Evolutionary conservation across 2,113 vertebrate species (phyloP).

Genomic region (Mionectes macconnelli): DNA sequence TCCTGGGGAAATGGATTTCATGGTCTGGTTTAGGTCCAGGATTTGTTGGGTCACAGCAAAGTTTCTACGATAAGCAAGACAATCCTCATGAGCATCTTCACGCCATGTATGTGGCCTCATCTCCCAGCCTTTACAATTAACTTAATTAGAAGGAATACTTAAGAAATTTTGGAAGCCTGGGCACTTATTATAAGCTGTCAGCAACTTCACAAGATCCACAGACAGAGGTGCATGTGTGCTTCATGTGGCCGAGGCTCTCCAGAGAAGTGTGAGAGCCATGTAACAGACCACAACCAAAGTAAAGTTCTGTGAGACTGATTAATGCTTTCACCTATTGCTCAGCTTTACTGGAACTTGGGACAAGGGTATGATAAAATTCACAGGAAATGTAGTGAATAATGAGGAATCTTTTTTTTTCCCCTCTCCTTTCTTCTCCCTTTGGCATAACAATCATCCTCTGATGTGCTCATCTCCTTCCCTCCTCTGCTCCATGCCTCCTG

Average conservation of each 20-base stretch:
- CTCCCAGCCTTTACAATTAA: neutral
- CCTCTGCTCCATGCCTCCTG: neutral
- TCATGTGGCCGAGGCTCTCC: neutral
- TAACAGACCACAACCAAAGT: neutral
- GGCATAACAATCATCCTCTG: neutral
- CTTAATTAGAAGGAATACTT: neutral
- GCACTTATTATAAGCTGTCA: neutral
- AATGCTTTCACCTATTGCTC: neutral
- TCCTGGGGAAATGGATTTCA: neutral
- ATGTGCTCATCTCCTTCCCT: neutral
- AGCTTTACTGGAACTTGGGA: neutral
- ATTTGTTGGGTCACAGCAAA: neutral
- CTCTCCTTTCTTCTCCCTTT: neutral
- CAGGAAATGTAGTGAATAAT: neutral
- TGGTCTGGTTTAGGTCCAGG: neutral
- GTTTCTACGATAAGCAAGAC: neutral
- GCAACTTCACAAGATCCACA: neutral
- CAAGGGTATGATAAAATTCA: neutral
- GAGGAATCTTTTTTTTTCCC: neutral
- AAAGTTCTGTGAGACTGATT: neutral
- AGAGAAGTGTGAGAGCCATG: neutral
- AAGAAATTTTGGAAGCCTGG: neutral
- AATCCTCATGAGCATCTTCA: neutral
- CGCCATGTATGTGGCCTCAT: accelerated
- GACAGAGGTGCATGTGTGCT: neutral